A percentile compares a stretch with the other conserved stretches of the same genome.
phyloP scores from a whole-genome alignment of 2,888 invertebrate species.

The Drosophila pseudotalamancana region DNA sequence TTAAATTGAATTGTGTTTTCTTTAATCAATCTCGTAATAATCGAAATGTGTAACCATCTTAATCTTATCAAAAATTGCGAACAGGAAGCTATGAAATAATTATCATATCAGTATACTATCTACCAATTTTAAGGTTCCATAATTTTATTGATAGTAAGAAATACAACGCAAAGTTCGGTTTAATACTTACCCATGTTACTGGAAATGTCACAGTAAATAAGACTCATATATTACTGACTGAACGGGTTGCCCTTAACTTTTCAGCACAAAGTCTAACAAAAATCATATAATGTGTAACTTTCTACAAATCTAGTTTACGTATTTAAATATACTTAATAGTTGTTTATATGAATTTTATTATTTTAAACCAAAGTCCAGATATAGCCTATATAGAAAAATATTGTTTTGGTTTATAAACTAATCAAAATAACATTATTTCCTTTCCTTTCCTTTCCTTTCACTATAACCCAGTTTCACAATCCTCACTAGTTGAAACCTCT shows the following conservation, averaged over 20 bases:
- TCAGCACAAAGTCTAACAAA: background rate
- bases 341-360: no score
- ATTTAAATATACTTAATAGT: no score
- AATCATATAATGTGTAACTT: background rate
- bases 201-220: background rate
- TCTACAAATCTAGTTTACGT: background rate
- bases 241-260: background rate
- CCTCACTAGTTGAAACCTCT: background rate
- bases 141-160: constrained; percentile 18
- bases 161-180: constrained; percentile 34
- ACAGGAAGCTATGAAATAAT: constrained; percentile 32
- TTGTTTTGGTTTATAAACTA: background rate
- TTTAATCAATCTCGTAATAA: background rate
- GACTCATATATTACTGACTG: background rate
- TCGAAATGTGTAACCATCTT: background rate
- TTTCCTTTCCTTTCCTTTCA: constrained; percentile 9
- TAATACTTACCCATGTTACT: constrained; percentile 5
- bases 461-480: background rate
- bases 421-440: background rate
- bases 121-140: constrained; percentile 15
- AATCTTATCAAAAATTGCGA: constrained; percentile 19
- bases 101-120: constrained; percentile 40
- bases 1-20: background rate
- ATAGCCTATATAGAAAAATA: background rate
- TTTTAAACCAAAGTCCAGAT: constrained; percentile 1